Evolutionary conservation across 2,888 invertebrate species (phyloP).

Genomic region (Lasius platythorax): DNA sequence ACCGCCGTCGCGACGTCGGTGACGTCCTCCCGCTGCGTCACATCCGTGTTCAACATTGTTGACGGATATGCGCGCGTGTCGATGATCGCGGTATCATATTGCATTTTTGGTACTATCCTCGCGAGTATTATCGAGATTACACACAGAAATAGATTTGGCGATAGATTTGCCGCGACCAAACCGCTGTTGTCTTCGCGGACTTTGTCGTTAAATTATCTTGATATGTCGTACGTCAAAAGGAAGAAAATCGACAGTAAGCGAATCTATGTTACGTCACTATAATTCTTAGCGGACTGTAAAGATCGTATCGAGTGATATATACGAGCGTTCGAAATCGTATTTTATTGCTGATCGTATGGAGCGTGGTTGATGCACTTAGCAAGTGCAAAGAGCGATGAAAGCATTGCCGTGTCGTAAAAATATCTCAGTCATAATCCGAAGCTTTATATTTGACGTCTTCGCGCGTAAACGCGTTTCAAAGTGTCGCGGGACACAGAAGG

Average conservation of each 20-base stretch:
- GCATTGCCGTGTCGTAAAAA: slow-evolving; percentile 33
- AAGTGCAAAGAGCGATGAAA: slow-evolving; percentile 10
- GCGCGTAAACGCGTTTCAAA: neutral
- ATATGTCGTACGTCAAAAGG: neutral
- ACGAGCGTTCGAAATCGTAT: neutral
- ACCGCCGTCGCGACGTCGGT: slow-evolving; percentile 52
- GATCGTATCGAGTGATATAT: neutral
- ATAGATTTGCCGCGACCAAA: slow-evolving; percentile 9
- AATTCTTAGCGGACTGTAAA: neutral
- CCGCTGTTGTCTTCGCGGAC: neutral
- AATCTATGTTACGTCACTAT: neutral
- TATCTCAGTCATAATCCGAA: neutral
- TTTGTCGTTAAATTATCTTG: neutral
- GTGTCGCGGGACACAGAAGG: neutral
- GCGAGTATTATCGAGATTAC: neutral
- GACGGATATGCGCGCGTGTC: neutral
- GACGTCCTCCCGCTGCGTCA: slow-evolving; percentile 59
- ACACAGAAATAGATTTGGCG: slow-evolving; percentile 26
- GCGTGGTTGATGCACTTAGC: neutral
- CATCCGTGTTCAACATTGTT: slow-evolving; percentile 44
- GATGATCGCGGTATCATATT: slow-evolving; percentile 61
- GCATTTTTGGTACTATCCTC: slow-evolving; percentile 54
- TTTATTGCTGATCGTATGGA: neutral
- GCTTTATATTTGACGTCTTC: slow-evolving; percentile 1
- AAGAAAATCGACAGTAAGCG: neutral